Conservation (phyloP, 2,113 vertebrate species). For the Strigops habroptila region DNA sequence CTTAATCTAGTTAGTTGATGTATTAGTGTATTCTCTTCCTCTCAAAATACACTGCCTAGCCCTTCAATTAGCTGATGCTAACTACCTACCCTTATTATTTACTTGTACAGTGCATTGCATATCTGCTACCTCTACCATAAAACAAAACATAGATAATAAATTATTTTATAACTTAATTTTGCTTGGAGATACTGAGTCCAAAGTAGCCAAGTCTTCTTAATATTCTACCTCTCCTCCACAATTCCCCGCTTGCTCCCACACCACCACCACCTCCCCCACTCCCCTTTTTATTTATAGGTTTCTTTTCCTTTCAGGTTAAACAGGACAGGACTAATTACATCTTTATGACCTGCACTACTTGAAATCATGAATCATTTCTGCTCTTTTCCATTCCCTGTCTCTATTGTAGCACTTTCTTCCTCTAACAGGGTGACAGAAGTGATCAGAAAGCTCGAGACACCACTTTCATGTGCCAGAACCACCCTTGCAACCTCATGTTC, state of each 20-base stretch:
- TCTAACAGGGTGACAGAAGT: neutral
- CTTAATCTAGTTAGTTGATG: neutral
- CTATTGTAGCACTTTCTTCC: neutral
- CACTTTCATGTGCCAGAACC: neutral
- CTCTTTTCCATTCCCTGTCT: neutral
- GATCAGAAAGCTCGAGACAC: neutral
- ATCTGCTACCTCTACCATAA: neutral
- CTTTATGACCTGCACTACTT: neutral
- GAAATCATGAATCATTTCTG: neutral
- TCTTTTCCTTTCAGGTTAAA: neutral
- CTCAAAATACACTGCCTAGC: neutral
- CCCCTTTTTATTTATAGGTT: neutral
- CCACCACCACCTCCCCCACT: neutral
- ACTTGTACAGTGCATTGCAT: accelerated
- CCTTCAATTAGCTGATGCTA: neutral
- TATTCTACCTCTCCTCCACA: neutral
- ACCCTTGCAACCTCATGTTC: neutral
- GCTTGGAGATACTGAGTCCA: neutral
- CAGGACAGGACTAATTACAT: constrained; percentile 19
- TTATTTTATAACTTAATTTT: neutral
- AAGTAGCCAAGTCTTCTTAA: neutral
- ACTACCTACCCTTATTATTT: neutral
- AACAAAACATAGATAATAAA: neutral
- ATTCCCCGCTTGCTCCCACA: neutral
- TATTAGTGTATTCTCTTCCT: neutral